Evolutionary conservation across 2,113 vertebrate species (phyloP).

Genomic region (Poicephalus gulielmi): DNA sequence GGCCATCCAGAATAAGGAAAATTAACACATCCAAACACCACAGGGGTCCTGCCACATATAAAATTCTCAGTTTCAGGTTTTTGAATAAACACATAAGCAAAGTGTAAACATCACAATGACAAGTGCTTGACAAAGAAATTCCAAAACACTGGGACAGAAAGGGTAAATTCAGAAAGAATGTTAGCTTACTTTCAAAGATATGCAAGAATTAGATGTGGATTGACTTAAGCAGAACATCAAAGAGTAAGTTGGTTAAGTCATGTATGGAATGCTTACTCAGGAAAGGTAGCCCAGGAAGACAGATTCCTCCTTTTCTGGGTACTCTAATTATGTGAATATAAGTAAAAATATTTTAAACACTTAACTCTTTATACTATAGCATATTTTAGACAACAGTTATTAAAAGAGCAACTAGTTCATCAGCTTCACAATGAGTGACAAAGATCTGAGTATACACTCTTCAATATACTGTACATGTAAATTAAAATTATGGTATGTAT

Average conservation of each 20-base stretch:
- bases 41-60: background rate
- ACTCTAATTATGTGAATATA: background rate
- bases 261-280: rapidly evolving
- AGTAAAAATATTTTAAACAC: background rate
- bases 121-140: background rate
- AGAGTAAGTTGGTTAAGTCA: background rate
- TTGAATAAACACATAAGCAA: background rate
- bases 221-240: background rate
- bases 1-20: background rate
- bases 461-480: background rate
- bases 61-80: background rate
- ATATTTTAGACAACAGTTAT: background rate
- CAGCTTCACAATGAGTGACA: background rate
- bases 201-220: background rate
- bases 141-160: background rate
- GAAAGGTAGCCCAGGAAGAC: background rate
- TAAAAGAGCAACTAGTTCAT: background rate
- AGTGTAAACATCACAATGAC: background rate
- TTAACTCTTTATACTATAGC: background rate
- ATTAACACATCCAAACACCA: background rate
- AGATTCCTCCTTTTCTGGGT: background rate
- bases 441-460: background rate
- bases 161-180: background rate
- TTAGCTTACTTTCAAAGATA: background rate
- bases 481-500: background rate